phyloP scores from a whole-genome alignment of 1,140 invertebrate species.

The Leptinotarsa undecemlineata region DNA sequence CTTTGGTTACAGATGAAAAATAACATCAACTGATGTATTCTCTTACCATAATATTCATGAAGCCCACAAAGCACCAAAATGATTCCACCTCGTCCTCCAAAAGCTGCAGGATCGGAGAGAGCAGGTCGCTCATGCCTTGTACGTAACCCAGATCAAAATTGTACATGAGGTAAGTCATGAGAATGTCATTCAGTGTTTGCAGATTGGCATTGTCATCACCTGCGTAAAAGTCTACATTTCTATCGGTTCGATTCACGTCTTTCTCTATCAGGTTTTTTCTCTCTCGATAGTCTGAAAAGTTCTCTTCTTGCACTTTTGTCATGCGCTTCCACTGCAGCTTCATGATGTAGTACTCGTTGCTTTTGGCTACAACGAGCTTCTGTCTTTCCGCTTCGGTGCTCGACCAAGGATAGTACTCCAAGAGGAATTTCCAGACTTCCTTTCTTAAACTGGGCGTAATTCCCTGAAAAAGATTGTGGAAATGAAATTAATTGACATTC shows the following conservation, averaged over 20 bases:
- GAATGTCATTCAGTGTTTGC: conserved; percentile 81
- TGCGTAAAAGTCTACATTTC: conserved; percentile 87
- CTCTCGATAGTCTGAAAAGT: conserved; percentile 88
- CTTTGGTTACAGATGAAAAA: too few relatives aligned
- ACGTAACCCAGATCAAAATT: conserved; percentile 98
- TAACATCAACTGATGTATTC: not conserved
- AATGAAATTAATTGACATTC: too few relatives aligned
- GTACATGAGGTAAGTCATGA: conserved; percentile 99
- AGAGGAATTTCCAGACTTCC: conserved; percentile 94
- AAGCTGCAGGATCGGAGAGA: conserved; percentile 90
- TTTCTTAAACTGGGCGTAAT: conserved; percentile 70
- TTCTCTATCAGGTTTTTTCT: conserved; percentile 96
- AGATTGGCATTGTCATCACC: conserved; percentile 92
- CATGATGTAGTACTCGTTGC: conserved; percentile 91
- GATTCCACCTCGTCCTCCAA: conserved; percentile 92
- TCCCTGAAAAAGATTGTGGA: conserved; percentile 51
- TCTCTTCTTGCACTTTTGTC: conserved; percentile 80
- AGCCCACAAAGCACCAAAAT: conserved; percentile 99
- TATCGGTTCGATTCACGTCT: conserved; percentile 95
- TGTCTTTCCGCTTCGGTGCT: conserved; percentile 74
- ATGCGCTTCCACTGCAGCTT: conserved; percentile 96
- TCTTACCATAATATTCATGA: conserved; percentile 92
- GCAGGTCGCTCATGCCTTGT: conserved; percentile 96
- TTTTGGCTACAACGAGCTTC: conserved; percentile 70
- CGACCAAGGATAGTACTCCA: conserved; percentile 88